Base-by-base conservation (phyloP, 35 echinoderm and acorn worm species). In the Eucidaris tribuloides region DNA sequence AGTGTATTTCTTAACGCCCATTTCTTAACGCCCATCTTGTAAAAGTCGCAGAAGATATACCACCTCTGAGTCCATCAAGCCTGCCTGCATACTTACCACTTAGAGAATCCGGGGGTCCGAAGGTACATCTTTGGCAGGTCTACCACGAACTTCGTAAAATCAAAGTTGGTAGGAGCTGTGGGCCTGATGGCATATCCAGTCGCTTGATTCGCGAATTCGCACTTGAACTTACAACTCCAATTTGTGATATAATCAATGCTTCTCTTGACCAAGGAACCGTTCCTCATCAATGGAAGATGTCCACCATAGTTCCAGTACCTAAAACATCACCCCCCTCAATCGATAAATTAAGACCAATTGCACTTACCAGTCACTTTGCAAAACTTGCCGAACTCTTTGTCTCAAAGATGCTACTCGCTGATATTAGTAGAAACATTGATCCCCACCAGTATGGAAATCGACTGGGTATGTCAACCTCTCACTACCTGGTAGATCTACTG, bases 351-450 rank as follows among this genome's bases (percentile, higher is more conserved):
- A 54, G 45, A 46, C 43, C 77, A 25, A 80, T 80, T 28, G 39
- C 77, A 22, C 77, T 81, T 32, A 81, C 79, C 1, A 20, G 62
- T 38, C 50, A 81, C 32, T 81, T 62, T 58, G 52, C 79, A 18
- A 81, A 61, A 62, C 7, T 58, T 34, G 15, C 50, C 17, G 79
- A 81, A 58, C 13, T 14, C 7, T 80, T 80, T 30, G 45, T 48
- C 5, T 19, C 44, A 7, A 0, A 80, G 45, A 54, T 43, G 78
- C 33, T 80, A 15, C 32, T 82, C 14, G 46, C 57, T 20, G 79
- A 82, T 38, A 59, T 58, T 4, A 24, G 29, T 59, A 25, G 29
- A 18, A 19, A 57, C 29, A 18, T 80, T 25, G 45, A 80, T 23
- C 41, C 19, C 20, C 42, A 80, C 7, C 42, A 49, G 20, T 80